A percentile compares a stretch with the other conserved stretches of the same genome.
phyloP scores from a whole-genome alignment of 2,113 vertebrate genomes.

The Ictalurus punctatus region DNA sequence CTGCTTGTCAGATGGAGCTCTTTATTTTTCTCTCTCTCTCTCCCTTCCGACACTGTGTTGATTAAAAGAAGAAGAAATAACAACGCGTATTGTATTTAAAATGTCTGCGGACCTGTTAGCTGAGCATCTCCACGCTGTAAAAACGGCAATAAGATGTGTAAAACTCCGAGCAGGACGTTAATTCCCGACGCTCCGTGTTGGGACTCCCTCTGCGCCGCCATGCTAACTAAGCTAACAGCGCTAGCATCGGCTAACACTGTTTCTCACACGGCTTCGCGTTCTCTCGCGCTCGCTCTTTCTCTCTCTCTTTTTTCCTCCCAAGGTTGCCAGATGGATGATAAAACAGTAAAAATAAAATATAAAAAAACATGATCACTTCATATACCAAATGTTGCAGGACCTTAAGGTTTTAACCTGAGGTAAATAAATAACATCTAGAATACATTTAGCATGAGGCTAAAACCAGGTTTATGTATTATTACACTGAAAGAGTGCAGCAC shows the following conservation, averaged over 20 bases:
- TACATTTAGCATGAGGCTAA: not conserved
- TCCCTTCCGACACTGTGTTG: not conserved
- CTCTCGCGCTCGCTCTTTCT: slow-evolving; percentile 36
- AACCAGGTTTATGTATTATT: not conserved
- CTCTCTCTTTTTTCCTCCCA: not conserved
- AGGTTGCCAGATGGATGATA: slow-evolving; percentile 9
- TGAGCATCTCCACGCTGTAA: slow-evolving; percentile 84
- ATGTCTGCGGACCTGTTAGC: slow-evolving; percentile 78
- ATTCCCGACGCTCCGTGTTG: slow-evolving; percentile 79
- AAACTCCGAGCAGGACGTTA: slow-evolving; percentile 83
- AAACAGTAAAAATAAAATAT: not conserved
- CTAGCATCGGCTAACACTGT: slow-evolving; percentile 34
- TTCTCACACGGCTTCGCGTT: slow-evolving; percentile 37
- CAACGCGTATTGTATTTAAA: not conserved
- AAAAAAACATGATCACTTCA: not conserved
- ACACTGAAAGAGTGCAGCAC: too few species aligned
- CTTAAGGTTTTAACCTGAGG: not conserved
- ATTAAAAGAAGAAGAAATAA: not conserved
- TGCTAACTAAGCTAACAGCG: slow-evolving; percentile 72
- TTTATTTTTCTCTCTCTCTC: not conserved
- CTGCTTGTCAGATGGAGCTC: slow-evolving; percentile 28
- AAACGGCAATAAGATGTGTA: slow-evolving; percentile 81
- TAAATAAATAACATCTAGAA: not conserved
- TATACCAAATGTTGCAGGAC: not conserved
- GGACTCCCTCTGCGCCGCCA: slow-evolving; percentile 87